Percentiles rank a stretch among this genome's conserved stretches.
phyloP scores from a whole-genome alignment of 2,113 vertebrate species.

The Genyomyrus donnyi region DNA sequence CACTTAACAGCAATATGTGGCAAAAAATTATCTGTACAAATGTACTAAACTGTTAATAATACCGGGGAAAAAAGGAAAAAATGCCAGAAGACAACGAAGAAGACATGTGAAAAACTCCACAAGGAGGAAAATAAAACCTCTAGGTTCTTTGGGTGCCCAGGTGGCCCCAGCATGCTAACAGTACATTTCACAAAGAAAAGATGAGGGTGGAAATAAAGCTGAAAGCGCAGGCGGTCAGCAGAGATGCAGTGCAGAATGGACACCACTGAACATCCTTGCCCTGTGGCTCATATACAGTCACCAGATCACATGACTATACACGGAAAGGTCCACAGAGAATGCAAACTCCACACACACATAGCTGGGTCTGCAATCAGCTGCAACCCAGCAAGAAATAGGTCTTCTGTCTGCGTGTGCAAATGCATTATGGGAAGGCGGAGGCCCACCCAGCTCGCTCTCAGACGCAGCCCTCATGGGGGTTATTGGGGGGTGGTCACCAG shows the following conservation, averaged over 20 bases:
- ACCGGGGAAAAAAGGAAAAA: background rate
- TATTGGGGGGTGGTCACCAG: constrained; percentile 93
- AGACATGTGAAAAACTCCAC: background rate
- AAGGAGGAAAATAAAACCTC: background rate
- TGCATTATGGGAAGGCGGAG: background rate
- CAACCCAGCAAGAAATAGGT: background rate
- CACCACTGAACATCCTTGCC: background rate
- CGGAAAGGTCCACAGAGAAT: background rate
- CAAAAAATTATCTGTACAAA: background rate
- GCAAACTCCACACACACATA: background rate
- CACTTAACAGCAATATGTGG: background rate
- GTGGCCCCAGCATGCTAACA: background rate
- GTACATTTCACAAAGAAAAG: background rate
- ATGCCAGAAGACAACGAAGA: background rate
- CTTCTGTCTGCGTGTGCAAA: background rate
- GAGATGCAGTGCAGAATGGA: background rate
- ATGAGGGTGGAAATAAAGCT: background rate
- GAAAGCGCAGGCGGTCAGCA: background rate
- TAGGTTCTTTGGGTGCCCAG: background rate
- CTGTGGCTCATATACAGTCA: background rate
- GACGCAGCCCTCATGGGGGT: constrained; percentile 89
- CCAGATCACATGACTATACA: background rate
- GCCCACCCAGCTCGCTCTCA: constrained; percentile 82
- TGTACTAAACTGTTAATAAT: background rate
- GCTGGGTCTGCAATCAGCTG: background rate